A percentile compares a stretch with the other conserved stretches of the same genome.
Evolutionary conservation across 2,888 invertebrate species (phyloP).

Genomic region (Syrphus vitripennis): DNA sequence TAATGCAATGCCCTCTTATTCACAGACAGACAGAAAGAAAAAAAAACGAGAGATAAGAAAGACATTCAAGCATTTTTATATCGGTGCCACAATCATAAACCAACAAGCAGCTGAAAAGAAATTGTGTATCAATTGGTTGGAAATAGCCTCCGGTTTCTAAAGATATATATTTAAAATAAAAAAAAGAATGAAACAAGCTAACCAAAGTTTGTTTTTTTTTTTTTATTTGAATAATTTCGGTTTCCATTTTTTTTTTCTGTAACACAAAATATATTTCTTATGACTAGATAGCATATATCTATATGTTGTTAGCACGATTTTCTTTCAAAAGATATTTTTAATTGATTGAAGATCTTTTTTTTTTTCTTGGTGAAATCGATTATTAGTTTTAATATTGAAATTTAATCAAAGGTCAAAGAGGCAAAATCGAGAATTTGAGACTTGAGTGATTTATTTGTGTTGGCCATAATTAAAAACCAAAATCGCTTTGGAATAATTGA

Average conservation of each 20-base stretch:
- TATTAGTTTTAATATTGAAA: constrained; percentile 38
- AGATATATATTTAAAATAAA: background rate
- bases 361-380: constrained; percentile 22
- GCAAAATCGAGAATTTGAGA: constrained; percentile 30
- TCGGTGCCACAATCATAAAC: constrained; percentile 55
- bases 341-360: constrained; percentile 48
- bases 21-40: background rate
- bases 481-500: background rate
- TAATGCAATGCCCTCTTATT: constrained; percentile 19
- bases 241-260: background rate
- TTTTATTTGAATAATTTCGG: background rate
- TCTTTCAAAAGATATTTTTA: constrained; percentile 34
- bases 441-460: constrained; percentile 55
- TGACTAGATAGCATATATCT: background rate
- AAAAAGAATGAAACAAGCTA: background rate
- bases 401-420: constrained; percentile 54
- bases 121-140: constrained; percentile 52
- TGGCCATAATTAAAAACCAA: constrained; percentile 20
- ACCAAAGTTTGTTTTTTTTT: background rate
- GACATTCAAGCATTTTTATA: constrained; percentile 57
- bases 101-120: constrained; percentile 31
- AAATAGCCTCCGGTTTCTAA: constrained; percentile 53
- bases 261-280: background rate
- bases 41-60: constrained; percentile 47
- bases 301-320: constrained; percentile 52